phyloP scores from a whole-genome alignment of 2,797 vertebrate species.

The Spondyliosoma cantharus region DNA sequence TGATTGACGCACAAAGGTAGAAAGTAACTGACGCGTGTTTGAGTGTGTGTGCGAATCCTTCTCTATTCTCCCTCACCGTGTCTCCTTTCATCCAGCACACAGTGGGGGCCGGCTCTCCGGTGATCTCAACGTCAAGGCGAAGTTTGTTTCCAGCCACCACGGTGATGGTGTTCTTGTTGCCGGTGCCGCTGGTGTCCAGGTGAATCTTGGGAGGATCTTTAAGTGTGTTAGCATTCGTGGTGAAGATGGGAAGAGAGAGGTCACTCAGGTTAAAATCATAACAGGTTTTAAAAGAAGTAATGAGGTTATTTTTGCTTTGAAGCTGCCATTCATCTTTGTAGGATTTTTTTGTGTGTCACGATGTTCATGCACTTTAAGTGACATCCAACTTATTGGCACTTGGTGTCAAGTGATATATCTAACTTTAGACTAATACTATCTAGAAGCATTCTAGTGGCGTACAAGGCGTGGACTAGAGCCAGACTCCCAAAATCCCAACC shows the following conservation, averaged over 20 bases:
- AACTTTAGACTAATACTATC: no score
- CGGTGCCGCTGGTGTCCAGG: constrained; percentile 86
- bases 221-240: neutral
- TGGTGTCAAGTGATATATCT: no score
- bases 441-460: no score
- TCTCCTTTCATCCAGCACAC: constrained; percentile 88
- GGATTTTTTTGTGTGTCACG: no score
- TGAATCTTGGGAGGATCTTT: constrained; percentile 94
- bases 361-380: no score
- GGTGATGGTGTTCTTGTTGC: constrained; percentile 85
- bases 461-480: no score
- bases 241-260: neutral
- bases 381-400: no score
- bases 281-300: neutral
- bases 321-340: no score
- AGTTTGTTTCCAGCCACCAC: constrained; percentile 94
- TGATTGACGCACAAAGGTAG: constrained; percentile 48
- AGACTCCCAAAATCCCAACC: no score
- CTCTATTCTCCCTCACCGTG: constrained; percentile 73
- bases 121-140: constrained; percentile 89
- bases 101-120: constrained; percentile 89
- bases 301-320: neutral
- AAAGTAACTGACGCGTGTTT: constrained; percentile 28
- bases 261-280: constrained; percentile 4
- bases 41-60: constrained; percentile 21